Evolutionary conservation across 2,113 vertebrate genomes (phyloP).

Genomic region (Proterorhinus semilunaris): DNA sequence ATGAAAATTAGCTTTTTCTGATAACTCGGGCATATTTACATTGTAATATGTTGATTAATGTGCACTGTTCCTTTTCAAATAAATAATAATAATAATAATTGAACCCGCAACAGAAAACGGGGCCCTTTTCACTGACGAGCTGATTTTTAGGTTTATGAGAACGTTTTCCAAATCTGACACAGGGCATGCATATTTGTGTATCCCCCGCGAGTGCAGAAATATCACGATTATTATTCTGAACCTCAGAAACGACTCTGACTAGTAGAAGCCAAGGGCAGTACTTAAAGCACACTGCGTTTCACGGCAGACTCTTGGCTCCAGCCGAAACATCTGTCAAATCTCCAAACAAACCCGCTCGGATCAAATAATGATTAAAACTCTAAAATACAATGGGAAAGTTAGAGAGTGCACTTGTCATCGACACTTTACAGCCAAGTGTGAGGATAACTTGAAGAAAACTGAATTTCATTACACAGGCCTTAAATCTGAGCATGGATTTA

Average conservation of each 20-base stretch:
- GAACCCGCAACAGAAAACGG: too few relatives aligned
- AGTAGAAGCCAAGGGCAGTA: not conserved
- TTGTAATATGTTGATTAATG: too few relatives aligned
- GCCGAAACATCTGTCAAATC: slow-evolving; percentile 21
- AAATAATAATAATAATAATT: too few relatives aligned
- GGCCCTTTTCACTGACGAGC: too few relatives aligned
- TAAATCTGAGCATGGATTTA: slow-evolving; percentile 21
- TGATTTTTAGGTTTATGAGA: too few relatives aligned
- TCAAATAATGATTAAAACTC: slow-evolving; percentile 47
- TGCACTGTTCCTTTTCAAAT: too few relatives aligned
- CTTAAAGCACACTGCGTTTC: slow-evolving; percentile 10
- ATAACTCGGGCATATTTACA: too few relatives aligned
- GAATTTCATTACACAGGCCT: slow-evolving; percentile 27
- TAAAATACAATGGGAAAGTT: slow-evolving; percentile 25
- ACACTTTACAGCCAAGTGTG: slow-evolving; percentile 10
- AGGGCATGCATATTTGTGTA: slow-evolving; percentile 11
- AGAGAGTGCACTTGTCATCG: slow-evolving; percentile 13
- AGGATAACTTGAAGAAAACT: not conserved
- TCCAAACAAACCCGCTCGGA: slow-evolving; percentile 21
- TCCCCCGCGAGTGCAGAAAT: slow-evolving; percentile 5
- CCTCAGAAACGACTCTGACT: not conserved
- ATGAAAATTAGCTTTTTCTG: too few relatives aligned
- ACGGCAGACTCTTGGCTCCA: slow-evolving; percentile 6
- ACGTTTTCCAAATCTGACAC: slow-evolving; percentile 21
- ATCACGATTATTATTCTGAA: slow-evolving; percentile 6